These are phyloP conservation scores for Stratiomys singularior DNA, from an alignment of 2,888 invertebrate genomes.

Conservation along the genomic window DNA sequence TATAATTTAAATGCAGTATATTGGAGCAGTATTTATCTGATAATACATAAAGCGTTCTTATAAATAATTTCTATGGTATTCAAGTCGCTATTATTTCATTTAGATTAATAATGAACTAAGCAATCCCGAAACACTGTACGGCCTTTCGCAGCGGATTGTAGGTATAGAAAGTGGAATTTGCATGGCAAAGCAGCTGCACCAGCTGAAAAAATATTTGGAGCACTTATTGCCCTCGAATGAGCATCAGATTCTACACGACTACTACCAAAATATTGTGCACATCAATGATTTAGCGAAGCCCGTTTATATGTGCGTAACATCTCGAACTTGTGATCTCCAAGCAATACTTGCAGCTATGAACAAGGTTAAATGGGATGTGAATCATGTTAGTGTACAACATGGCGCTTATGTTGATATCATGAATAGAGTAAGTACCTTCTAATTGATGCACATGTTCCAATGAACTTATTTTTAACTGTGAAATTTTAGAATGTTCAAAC, in stretches of 20 bases:
- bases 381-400: conserved; percentile 94
- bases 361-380: conserved; percentile 93
- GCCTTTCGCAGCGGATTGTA: conserved; percentile 86
- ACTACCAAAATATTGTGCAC: conserved; percentile 66
- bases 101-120: conserved; percentile 73
- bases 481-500: conserved; percentile 68
- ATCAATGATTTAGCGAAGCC: conserved; percentile 79
- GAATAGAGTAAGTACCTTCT: conserved; percentile 69
- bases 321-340: conserved; percentile 81
- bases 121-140: conserved; percentile 79
- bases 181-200: conserved; percentile 86
- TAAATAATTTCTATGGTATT: too few species aligned
- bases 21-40: too few species aligned
- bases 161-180: conserved; percentile 94
- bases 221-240: conserved; percentile 80
- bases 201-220: conserved; percentile 85
- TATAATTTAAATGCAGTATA: too few species aligned
- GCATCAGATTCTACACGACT: conserved; percentile 74
- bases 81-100: too few species aligned
- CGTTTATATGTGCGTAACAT: conserved; percentile 87
- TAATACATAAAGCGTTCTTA: too few species aligned
- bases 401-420: conserved; percentile 87
- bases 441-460: too few species aligned
- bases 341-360: conserved; percentile 86
- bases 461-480: too few species aligned